These are phyloP conservation scores for Orientallactaga sibirica DNA, from an alignment of 2,797 vertebrate species.

Conservation along the genomic window DNA sequence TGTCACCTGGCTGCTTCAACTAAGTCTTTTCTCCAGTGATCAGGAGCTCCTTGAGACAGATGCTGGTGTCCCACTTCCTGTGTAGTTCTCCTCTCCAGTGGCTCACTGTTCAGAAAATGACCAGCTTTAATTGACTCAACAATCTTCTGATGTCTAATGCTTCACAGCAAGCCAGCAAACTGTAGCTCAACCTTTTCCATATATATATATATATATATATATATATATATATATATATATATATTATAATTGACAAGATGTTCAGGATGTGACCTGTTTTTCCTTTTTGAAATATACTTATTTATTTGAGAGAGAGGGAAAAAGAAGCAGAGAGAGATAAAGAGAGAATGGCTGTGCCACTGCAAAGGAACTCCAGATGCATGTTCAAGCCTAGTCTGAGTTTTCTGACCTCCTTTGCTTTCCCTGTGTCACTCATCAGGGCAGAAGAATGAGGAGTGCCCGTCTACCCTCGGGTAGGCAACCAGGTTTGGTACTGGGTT, in stretches of 20 bases:
- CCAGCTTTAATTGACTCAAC: neutral
- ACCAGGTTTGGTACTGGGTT: neutral
- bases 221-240: no score
- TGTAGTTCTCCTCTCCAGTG: neutral
- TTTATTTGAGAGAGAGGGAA: no score
- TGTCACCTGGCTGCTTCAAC: neutral
- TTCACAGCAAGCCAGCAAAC: neutral
- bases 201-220: no score
- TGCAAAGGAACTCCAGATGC: neutral
- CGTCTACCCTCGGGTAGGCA: neutral
- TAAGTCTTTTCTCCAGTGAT: neutral
- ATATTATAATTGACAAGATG: neutral
- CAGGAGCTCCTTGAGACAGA: neutral
- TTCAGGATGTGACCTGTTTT: slow-evolving; percentile 11
- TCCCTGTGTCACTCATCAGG: neutral
- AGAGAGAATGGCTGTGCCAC: no score
- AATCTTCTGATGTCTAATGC: neutral
- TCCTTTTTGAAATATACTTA: no score
- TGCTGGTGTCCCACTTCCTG: neutral
- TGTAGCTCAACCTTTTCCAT: neutral
- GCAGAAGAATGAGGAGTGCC: neutral
- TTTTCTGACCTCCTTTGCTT: slow-evolving; percentile 34
- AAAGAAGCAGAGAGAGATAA: no score
- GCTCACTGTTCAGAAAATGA: neutral
- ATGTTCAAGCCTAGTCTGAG: neutral